Evolutionary conservation across 2,113 vertebrate genomes (phyloP).

Genomic region (Dipodomys ordii): DNA sequence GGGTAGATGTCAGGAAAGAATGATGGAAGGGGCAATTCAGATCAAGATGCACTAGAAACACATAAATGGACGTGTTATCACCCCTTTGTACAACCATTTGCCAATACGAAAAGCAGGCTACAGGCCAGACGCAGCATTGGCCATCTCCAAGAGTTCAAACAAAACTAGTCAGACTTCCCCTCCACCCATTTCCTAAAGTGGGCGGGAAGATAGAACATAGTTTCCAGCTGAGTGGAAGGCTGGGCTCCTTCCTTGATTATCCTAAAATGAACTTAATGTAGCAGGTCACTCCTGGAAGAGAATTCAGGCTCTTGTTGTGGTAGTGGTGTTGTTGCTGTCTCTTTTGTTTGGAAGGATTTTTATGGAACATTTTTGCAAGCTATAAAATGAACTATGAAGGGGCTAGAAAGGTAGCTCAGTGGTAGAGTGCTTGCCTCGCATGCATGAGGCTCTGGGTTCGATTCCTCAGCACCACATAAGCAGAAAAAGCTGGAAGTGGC

Average conservation of each 20-base stretch:
- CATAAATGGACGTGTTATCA: no score
- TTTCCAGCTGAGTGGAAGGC: neutral
- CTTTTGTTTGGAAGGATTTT: neutral
- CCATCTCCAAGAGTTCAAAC: neutral
- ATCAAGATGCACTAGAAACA: no score
- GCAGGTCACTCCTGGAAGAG: neutral
- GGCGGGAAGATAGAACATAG: neutral
- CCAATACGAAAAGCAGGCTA: no score
- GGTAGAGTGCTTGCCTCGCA: no score
- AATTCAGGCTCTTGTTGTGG: neutral
- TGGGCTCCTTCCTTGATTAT: neutral
- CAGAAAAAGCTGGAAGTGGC: no score
- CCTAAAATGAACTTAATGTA: neutral
- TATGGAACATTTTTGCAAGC: neutral
- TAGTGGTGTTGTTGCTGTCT: neutral
- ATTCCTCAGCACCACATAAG: no score
- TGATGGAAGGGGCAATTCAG: no score
- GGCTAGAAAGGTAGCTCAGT: no score
- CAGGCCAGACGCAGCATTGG: neutral
- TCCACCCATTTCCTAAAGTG: neutral
- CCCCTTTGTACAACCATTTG: no score
- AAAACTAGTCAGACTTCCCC: neutral
- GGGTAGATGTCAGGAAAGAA: no score
- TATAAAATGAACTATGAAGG: neutral
- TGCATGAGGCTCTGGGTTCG: no score